A percentile compares a stretch with the other conserved stretches of the same genome.
phyloP scores from a whole-genome alignment of 2,797 vertebrate species.

The Brachymystax lenok region DNA sequence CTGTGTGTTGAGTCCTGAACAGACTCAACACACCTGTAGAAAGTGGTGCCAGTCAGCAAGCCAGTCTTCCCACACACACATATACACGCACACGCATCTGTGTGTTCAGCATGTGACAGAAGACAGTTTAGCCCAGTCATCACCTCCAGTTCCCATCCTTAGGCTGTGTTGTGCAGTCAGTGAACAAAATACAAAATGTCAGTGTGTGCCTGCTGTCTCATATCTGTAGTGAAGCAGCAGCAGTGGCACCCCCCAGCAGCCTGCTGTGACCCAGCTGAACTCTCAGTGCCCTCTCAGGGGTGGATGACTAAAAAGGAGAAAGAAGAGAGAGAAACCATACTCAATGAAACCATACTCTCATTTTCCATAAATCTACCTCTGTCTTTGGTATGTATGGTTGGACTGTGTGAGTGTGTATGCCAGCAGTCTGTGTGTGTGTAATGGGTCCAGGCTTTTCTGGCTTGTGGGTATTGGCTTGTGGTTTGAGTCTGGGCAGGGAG shows the following conservation, averaged over 20 bases:
- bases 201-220: slow-evolving; percentile 51
- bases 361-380: slow-evolving; percentile 79
- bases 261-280: slow-evolving; percentile 74
- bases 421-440: slow-evolving; percentile 14
- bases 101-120: slow-evolving; percentile 24
- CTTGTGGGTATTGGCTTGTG: slow-evolving; percentile 81
- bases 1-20: slow-evolving; percentile 24
- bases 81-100: neutral
- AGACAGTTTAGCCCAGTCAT: slow-evolving; percentile 47
- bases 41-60: slow-evolving; percentile 62
- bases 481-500: slow-evolving; percentile 67
- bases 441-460: slow-evolving; percentile 73
- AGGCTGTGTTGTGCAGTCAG: slow-evolving; percentile 19
- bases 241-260: slow-evolving; percentile 45
- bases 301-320: slow-evolving; percentile 76
- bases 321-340: slow-evolving; percentile 73
- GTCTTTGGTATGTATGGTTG: slow-evolving; percentile 77
- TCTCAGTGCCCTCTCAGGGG: slow-evolving; percentile 89
- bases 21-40: too few species aligned
- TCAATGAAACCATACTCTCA: slow-evolving; percentile 75
- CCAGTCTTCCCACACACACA: slow-evolving; percentile 61
- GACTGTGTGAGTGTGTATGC: slow-evolving; percentile 10
- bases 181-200: too few species aligned
- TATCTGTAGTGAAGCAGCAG: slow-evolving; percentile 51
- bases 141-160: slow-evolving; percentile 51